Percentiles rank a stretch among this genome's conserved stretches.
Evolutionary conservation across 2,797 vertebrate genomes (phyloP).

Genomic region (Columba guinea): DNA sequence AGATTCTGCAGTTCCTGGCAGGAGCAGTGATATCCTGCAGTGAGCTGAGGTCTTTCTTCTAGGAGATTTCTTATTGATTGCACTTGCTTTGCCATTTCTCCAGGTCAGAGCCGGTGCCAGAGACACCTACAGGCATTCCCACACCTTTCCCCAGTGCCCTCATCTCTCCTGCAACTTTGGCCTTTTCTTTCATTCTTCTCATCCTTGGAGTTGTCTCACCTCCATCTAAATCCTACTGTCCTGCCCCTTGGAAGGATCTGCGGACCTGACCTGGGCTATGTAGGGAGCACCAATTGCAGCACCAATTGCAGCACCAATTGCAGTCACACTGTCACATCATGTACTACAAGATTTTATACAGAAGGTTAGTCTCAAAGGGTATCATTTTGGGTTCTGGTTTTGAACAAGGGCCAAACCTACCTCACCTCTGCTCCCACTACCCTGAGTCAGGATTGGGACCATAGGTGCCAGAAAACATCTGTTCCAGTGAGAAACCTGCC

Average conservation of each 20-base stretch:
- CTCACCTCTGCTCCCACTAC: not conserved
- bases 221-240: not conserved
- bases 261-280: no score
- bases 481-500: not conserved
- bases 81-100: not conserved
- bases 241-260: no score
- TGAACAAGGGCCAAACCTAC: accelerated
- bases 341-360: not conserved
- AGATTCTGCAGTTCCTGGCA: not conserved
- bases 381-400: not conserved
- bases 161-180: not conserved
- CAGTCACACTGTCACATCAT: not conserved
- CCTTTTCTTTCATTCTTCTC: not conserved
- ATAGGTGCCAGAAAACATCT: not conserved
- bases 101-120: not conserved
- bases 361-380: not conserved
- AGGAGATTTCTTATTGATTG: not conserved
- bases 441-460: not conserved
- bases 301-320: not conserved
- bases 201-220: not conserved
- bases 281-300: not conserved
- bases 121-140: not conserved
- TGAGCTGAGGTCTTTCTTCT: not conserved
- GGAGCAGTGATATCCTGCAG: not conserved
- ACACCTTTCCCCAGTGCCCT: not conserved